These are phyloP conservation scores for Pseudomyrmex dendroicus DNA, from an alignment of 1,140 invertebrate genomes.

Conservation along the genomic window DNA sequence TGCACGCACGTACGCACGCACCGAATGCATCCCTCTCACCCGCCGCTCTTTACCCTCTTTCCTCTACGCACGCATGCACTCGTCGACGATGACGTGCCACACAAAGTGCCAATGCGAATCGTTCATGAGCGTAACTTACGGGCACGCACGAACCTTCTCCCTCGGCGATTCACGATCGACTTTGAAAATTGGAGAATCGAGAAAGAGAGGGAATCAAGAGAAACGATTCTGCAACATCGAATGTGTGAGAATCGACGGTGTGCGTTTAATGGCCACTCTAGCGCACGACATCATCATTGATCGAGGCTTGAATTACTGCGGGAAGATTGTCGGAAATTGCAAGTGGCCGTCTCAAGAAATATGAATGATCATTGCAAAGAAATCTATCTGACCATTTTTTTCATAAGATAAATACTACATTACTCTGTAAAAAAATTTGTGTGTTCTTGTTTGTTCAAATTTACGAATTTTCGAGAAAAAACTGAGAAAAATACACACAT, in stretches of 20 bases:
- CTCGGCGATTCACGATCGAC: slow-evolving; percentile 24
- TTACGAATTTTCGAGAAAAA: too few species aligned
- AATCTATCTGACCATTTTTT: neutral
- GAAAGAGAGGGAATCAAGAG: neutral
- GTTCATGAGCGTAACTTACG: slow-evolving; percentile 51
- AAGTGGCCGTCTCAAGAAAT: slow-evolving; percentile 59
- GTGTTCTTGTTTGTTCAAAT: neutral
- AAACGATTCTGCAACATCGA: slow-evolving; percentile 37
- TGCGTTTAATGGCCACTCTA: slow-evolving; percentile 68
- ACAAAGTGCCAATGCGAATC: slow-evolving; percentile 28
- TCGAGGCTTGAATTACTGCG: slow-evolving; percentile 66
- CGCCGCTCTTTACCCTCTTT: slow-evolving; percentile 1
- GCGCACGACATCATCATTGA: slow-evolving; percentile 53
- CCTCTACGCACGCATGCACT: slow-evolving; percentile 23
- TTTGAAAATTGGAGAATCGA: slow-evolving; percentile 49
- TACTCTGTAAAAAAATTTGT: neutral
- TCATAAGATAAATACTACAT: neutral
- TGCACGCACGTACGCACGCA: slow-evolving; percentile 32
- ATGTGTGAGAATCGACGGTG: slow-evolving; percentile 67
- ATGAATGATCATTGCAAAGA: slow-evolving; percentile 51
- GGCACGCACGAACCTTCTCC: slow-evolving; percentile 32
- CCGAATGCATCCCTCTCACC: neutral
- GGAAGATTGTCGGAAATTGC: slow-evolving; percentile 65
- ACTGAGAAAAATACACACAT: too few species aligned
- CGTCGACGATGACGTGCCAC: slow-evolving; percentile 11